A percentile compares a stretch with the other conserved stretches of the same genome.
These are phyloP conservation scores for Pissodes strobi DNA, from an alignment of 1,140 invertebrate species.

Conservation along the genomic window DNA sequence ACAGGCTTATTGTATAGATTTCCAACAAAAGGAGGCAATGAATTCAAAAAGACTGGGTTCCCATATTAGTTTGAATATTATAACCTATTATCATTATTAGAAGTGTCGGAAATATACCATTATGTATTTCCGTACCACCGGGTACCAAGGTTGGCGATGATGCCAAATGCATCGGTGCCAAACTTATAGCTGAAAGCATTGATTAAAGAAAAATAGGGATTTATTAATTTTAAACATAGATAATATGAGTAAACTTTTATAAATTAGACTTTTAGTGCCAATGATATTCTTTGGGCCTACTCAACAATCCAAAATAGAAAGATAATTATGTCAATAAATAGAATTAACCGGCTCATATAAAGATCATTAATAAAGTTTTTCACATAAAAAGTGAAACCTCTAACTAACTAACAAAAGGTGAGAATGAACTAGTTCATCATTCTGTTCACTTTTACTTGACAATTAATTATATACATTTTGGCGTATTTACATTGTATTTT, in stretches of 20 bases:
- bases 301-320: too few relatives aligned
- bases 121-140: constrained; percentile 45
- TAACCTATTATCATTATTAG: constrained; percentile 8
- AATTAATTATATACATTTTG: constrained; percentile 13
- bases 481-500: constrained; percentile 15
- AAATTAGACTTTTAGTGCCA: too few relatives aligned
- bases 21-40: background rate
- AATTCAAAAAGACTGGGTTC: constrained; percentile 2
- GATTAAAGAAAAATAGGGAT: too few relatives aligned
- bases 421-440: background rate
- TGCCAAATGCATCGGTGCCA: too few relatives aligned
- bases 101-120: constrained; percentile 46
- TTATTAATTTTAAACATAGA: too few relatives aligned
- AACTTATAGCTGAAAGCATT: too few relatives aligned
- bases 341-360: too few relatives aligned
- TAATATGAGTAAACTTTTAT: too few relatives aligned
- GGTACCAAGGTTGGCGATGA: constrained; percentile 37
- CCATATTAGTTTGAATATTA: constrained; percentile 19
- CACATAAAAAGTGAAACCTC: constrained; percentile 9
- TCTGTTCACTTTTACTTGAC: background rate
- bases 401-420: background rate
- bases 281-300: too few relatives aligned
- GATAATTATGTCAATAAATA: too few relatives aligned
- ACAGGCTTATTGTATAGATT: too few relatives aligned
- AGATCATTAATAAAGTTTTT: too few relatives aligned